Conservation (phyloP, 2,888 invertebrate species). For the Hyppa rectilinea region DNA sequence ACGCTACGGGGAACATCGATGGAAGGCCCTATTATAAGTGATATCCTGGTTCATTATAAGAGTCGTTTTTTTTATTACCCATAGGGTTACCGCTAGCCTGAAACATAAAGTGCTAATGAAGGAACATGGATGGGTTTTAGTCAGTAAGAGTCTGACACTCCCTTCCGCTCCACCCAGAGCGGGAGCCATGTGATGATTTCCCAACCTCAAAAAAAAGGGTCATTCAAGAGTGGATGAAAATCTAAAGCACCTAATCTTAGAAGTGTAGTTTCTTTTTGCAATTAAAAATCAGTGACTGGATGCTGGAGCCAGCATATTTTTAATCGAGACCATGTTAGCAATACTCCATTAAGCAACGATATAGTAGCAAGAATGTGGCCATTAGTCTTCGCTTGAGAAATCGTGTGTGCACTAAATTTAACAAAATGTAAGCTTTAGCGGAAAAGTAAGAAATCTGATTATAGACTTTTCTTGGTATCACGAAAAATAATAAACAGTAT, state of each 20-base stretch:
- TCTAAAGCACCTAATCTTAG: no score
- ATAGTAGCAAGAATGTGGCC: background rate
- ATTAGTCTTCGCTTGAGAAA: background rate
- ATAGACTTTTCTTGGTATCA: background rate
- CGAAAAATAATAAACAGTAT: background rate
- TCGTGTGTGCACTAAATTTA: no score
- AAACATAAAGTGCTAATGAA: no score
- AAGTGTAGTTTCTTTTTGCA: background rate
- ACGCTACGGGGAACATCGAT: conserved; percentile 5
- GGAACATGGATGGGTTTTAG: no score
- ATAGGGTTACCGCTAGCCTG: no score
- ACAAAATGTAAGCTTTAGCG: background rate
- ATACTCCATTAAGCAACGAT: conserved; percentile 1
- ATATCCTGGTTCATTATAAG: background rate
- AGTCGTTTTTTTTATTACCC: background rate
- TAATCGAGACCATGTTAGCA: background rate
- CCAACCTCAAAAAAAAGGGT: no score
- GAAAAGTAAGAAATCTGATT: background rate
- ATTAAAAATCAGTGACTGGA: background rate
- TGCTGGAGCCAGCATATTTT: background rate
- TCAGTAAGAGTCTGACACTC: no score
- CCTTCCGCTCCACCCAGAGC: no score
- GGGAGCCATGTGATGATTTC: no score
- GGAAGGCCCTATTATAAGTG: conserved; percentile 1
- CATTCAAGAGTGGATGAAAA: no score